These are phyloP conservation scores for Chrysocyon brachyurus DNA, from an alignment of 2,797 vertebrate genomes.

Conservation along the genomic window DNA sequence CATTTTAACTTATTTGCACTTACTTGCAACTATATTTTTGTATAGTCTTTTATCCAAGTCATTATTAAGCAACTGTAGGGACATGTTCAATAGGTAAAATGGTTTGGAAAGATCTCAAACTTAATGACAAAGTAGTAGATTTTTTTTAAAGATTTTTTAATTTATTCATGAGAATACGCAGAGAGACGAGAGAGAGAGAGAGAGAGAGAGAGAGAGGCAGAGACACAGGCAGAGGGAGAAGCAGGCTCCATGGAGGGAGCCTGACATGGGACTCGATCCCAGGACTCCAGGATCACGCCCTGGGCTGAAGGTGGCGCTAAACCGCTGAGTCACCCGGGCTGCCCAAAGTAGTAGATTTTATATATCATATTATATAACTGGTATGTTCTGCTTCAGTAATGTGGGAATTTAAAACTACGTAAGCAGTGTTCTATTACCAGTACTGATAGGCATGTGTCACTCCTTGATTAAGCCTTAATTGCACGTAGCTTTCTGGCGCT, in stretches of 20 bases:
- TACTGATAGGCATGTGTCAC: not conserved
- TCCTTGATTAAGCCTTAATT: slow-evolving; percentile 44
- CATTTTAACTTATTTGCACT: not conserved
- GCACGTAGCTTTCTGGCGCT: not conserved
- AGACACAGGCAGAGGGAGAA: too few relatives aligned
- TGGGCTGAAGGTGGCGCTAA: too few relatives aligned
- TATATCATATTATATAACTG: not conserved
- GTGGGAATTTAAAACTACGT: slow-evolving; percentile 46
- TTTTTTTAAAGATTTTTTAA: too few relatives aligned
- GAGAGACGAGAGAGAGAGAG: too few relatives aligned
- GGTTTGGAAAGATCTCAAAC: slow-evolving; percentile 63
- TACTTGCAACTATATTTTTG: not conserved
- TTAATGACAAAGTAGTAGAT: slow-evolving; percentile 41
- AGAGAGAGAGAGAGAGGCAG: too few relatives aligned
- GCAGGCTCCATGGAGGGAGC: too few relatives aligned
- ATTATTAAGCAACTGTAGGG: not conserved
- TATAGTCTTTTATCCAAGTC: not conserved
- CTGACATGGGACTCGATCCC: too few relatives aligned
- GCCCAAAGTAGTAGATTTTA: slow-evolving; percentile 35
- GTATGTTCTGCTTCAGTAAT: slow-evolving; percentile 1
- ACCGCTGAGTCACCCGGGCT: too few relatives aligned
- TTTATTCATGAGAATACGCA: too few relatives aligned
- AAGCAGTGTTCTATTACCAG: not conserved
- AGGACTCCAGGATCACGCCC: too few relatives aligned
- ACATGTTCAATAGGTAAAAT: slow-evolving; percentile 30